Evolutionary conservation across 2,888 invertebrate species (phyloP).

Genomic region (Platypus cylindrus): DNA sequence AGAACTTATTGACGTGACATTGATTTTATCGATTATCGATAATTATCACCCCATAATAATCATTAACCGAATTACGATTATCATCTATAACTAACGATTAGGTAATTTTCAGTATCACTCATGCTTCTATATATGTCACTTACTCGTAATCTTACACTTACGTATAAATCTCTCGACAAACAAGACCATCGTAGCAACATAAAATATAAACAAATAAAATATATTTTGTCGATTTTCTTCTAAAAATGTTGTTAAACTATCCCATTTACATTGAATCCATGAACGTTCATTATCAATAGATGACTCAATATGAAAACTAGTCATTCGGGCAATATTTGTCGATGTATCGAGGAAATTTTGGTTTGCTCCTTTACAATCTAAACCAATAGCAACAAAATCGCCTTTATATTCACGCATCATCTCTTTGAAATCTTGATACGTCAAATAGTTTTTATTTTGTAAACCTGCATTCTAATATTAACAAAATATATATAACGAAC

Average conservation of each 20-base stretch:
- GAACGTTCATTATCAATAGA: constrained; percentile 56
- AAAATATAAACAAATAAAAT: constrained; percentile 88
- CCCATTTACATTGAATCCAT: constrained; percentile 69
- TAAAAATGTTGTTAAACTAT: constrained; percentile 76
- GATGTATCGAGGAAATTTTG: constrained; percentile 91
- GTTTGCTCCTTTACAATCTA: constrained; percentile 90
- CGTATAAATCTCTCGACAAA: constrained; percentile 91
- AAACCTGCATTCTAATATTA: constrained; percentile 82
- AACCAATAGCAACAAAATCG: constrained; percentile 85
- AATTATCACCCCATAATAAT: too few species aligned
- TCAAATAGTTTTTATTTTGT: constrained; percentile 79
- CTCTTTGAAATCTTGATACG: constrained; percentile 82
- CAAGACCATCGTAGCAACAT: constrained; percentile 85
- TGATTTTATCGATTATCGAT: too few species aligned
- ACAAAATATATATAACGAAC: too few species aligned
- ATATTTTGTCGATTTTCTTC: constrained; percentile 95
- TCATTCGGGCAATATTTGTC: constrained; percentile 90
- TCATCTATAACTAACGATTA: too few species aligned
- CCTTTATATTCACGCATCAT: constrained; percentile 97
- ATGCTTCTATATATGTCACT: too few species aligned
- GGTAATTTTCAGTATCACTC: too few species aligned
- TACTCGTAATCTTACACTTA: too few species aligned
- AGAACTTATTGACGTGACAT: too few species aligned
- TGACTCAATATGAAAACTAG: constrained; percentile 82
- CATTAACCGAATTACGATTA: too few species aligned